Conservation (phyloP, 1,140 invertebrate species). For the Nymphalis io region DNA sequence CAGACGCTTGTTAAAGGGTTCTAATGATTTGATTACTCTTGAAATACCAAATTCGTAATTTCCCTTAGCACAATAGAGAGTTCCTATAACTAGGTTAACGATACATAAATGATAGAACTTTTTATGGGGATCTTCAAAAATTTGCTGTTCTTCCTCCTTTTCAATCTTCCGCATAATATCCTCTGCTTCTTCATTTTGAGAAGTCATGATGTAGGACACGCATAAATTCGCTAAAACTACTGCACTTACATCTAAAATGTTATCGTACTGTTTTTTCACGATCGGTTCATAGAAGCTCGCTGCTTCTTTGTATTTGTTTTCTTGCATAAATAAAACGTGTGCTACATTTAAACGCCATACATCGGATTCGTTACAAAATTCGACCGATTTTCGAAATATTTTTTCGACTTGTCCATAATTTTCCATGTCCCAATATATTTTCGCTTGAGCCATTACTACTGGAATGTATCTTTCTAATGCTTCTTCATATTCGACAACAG, state of each 20-base stretch:
- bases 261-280: slow-evolving; percentile 97
- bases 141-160: slow-evolving; percentile 96
- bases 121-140: slow-evolving; percentile 96
- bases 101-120: slow-evolving; percentile 99
- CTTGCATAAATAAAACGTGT: slow-evolving; percentile 99
- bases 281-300: slow-evolving; percentile 99
- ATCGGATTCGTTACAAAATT: slow-evolving; percentile 98
- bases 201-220: slow-evolving; percentile 99
- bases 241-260: slow-evolving; percentile 96
- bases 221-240: slow-evolving; percentile 99
- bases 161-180: slow-evolving; percentile 99
- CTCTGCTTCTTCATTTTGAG: slow-evolving; percentile 99
- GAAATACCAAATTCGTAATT: slow-evolving; percentile 99
- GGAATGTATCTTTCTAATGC: slow-evolving; percentile 94
- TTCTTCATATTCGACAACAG: slow-evolving; percentile 96
- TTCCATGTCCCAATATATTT: slow-evolving; percentile 99
- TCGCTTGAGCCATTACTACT: slow-evolving; percentile 98
- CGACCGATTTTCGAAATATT: slow-evolving; percentile 97
- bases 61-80: slow-evolving; percentile 98
- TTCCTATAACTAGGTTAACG: slow-evolving; percentile 99
- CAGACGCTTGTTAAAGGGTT: slow-evolving; percentile 97
- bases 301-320: slow-evolving; percentile 99
- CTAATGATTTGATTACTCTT: slow-evolving; percentile 96
- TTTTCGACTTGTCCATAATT: slow-evolving; percentile 97
- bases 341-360: slow-evolving; percentile 99